Evolutionary conservation across 2,113 vertebrate species (phyloP).

Genomic region (Carassius auratus): DNA sequence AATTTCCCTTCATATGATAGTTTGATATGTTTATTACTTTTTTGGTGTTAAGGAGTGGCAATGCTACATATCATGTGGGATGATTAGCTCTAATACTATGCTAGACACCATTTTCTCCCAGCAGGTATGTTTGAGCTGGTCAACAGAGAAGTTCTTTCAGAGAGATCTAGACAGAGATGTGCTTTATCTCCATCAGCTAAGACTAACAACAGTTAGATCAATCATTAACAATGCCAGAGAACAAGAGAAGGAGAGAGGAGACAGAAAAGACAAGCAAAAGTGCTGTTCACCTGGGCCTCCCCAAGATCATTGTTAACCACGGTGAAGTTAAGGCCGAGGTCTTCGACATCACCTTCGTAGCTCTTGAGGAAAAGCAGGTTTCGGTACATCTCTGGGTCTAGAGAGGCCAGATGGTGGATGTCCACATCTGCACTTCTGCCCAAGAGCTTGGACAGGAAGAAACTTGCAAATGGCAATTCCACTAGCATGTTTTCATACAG

Average conservation of each 20-base stretch:
- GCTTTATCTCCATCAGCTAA: conserved; percentile 68
- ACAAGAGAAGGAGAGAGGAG: conserved; percentile 38
- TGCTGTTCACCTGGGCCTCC: conserved; percentile 87
- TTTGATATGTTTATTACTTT: no score
- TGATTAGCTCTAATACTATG: conserved; percentile 19
- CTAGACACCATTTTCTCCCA: conserved; percentile 41
- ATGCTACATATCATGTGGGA: neutral
- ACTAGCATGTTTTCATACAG: conserved; percentile 99
- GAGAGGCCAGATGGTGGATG: conserved; percentile 95
- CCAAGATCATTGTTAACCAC: conserved; percentile 98
- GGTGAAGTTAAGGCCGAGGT: conserved; percentile 96
- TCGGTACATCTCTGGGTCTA: conserved; percentile 96
- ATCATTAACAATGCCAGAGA: conserved; percentile 67
- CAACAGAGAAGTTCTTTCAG: conserved; percentile 62
- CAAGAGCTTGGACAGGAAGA: conserved; percentile 96
- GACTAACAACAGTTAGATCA: conserved; percentile 56
- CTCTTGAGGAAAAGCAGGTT: conserved; percentile 98
- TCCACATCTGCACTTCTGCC: conserved; percentile 97
- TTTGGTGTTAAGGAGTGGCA: neutral
- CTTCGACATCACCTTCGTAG: conserved; percentile 95
- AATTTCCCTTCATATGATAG: no score
- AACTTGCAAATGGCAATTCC: conserved; percentile 95
- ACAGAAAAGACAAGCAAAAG: neutral
- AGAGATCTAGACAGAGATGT: conserved; percentile 53
- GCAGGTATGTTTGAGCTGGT: conserved; percentile 57